Evolutionary conservation across 2,113 vertebrate species (phyloP), one percentile per base, ranked within the genome.

Genomic region (Dermatemys mawii): DNA sequence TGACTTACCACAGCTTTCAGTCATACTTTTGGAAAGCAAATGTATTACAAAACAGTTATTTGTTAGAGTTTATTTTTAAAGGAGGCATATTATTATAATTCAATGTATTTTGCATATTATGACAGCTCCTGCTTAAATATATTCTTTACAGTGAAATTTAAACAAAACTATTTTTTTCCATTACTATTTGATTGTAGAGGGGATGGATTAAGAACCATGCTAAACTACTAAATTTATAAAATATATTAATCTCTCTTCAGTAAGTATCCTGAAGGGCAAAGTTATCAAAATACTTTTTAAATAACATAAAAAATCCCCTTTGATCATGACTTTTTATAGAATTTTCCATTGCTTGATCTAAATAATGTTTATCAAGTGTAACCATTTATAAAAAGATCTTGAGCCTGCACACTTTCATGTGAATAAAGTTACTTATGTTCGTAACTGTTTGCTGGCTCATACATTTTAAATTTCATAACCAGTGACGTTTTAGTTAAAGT

Each of bases 71-170:
- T 90, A 93, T 44, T 46, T 93, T 84, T 46, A 46, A 93, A 63
- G 81, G 87, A 96, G 50, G 82, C 51, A 95, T 95, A 32, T 90
- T 96, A 96, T 87, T 92, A 94, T 95, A 94, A 93, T 92, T 96
- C 84, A 86, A 17, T 67, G 2, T 75, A 75, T 83, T 89, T 78
- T 76, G 95, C 86, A 4, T 95, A 84, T 92, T 95, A 90, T 88
- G 53, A 49, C 85, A 90, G 57, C 16, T 81, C 48, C 24, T 82
- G 78, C 95, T 98, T 97, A 93, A 94, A 95, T 96, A 88, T 95
- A 78, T 81, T 96, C 84, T 93, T 89, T 89, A 90, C 82, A 96
- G 92, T 84, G 88, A 97, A 96, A 95, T n/a, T 84, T 16, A 96
- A 92, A 78, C 81, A 97, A 95, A 95, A 63, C n/a, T 49, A 91